phyloP scores from a whole-genome alignment of 2,113 vertebrate genomes.

The Struthio camelus region DNA sequence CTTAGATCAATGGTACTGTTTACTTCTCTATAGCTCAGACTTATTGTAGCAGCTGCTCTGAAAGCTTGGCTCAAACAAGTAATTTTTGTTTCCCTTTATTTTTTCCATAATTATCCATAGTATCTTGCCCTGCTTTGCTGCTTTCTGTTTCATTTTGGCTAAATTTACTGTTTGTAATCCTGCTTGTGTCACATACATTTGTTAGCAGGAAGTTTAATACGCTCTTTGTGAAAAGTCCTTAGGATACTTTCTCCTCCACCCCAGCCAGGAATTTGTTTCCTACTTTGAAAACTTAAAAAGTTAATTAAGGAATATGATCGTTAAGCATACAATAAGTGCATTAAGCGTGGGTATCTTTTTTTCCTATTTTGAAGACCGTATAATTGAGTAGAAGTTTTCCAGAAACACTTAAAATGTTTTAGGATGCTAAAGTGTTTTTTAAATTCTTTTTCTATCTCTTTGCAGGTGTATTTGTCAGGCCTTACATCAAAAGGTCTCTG shows the following conservation, averaged over 20 bases:
- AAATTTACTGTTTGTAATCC: not conserved
- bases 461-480: constrained; percentile 92
- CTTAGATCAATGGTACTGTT: not conserved
- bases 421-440: not conserved
- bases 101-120: not conserved
- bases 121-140: not conserved
- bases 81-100: not conserved
- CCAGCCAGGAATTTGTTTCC: not conserved
- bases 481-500: constrained; percentile 86
- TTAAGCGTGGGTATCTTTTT: not conserved
- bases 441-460: not conserved
- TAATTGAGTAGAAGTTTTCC: not conserved
- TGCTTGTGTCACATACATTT: not conserved
- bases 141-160: not conserved
- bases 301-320: not conserved
- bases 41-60: not conserved
- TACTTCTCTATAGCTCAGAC: not conserved
- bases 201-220: not conserved
- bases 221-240: not conserved
- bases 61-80: not conserved
- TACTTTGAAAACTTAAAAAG: not conserved
- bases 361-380: not conserved
- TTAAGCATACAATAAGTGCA: not conserved
- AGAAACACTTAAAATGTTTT: not conserved
- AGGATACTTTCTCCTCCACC: not conserved